Evolutionary conservation across 2,797 vertebrate genomes (phyloP), one percentile per base, ranked within the genome.

Genomic region (Erethizon dorsatum): DNA sequence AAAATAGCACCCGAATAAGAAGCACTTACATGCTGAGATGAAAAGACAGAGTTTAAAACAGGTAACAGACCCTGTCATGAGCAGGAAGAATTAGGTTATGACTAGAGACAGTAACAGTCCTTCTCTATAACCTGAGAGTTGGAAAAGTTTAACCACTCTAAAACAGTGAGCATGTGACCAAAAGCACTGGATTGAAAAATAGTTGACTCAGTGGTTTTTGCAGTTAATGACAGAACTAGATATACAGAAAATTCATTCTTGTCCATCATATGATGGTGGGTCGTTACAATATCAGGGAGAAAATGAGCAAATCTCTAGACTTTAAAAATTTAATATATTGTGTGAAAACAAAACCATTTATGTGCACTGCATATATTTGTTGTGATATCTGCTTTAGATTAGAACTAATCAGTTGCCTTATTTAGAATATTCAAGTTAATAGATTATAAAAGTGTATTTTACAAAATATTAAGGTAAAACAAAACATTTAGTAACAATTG

Each of bases 1-100:
- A 79, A 98, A 97, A 87, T 96, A 97, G 22, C 47, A 94, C 57
- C 11, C 73, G 97, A 85, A 91, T 85, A 84, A 97, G 52, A 96
- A 98, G 78, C 0, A 91, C 47, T 54, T 95, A 15, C 31, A 63
- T 17, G 37, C 50, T 26, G 9, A 83, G 69, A 97, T 97, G 52
- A 97, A 95, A 97, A 95, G 91, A 84, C 52, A 93, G 61, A 65
- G 41, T 71, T 79, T 96, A 89, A 93, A 93, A 92, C 67, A 94
- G 45, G 63, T 82, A 96, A 85, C 80, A 54, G 80, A 80, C 6
- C 37, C 63, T 97, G 97, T 97, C 97, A 94, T 56, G 47, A 97
- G 37, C 10, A 91, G 75, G 50, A 90, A 67, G 67, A 97, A 95
- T 96, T 94, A 97, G 63, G 52, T 97, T 97, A 97, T 97, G 45